A percentile compares a stretch with the other conserved stretches of the same genome.
Conservation (phyloP, 2,113 vertebrate genomes). For the Scophthalmus maximus region DNA sequence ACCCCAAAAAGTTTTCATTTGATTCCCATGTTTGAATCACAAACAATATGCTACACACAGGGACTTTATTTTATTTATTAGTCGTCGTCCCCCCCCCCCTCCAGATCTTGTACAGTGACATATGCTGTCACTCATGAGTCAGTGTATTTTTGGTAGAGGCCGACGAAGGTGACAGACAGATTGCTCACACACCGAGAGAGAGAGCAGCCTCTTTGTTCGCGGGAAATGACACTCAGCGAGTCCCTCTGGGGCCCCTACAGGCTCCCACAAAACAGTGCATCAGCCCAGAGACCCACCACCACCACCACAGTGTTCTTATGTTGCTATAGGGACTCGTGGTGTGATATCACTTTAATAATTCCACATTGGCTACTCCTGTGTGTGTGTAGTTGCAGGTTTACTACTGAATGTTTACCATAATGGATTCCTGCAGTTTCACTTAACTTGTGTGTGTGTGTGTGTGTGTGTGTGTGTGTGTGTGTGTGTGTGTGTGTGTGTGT, state of each 20-base stretch:
- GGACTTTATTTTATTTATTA: neutral
- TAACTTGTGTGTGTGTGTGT: too few species aligned
- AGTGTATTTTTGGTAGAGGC: constrained; percentile 1
- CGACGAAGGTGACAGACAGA: constrained; percentile 28
- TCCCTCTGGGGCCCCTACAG: neutral
- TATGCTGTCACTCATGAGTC: constrained; percentile 13
- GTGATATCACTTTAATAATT: neutral
- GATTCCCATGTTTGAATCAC: neutral
- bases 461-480: too few species aligned
- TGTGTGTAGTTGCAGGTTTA: neutral
- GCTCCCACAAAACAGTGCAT: constrained; percentile 14
- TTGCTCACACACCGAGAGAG: constrained; percentile 14
- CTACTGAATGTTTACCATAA: neutral
- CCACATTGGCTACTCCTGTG: too few species aligned
- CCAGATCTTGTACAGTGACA: neutral
- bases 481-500: too few species aligned
- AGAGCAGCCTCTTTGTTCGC: constrained; percentile 35
- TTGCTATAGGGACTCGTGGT: neutral
- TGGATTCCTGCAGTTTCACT: neutral
- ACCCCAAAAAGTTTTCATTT: neutral
- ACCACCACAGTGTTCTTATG: neutral
- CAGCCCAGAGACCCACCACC: neutral
- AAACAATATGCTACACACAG: neutral
- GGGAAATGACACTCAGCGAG: neutral
- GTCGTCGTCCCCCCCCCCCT: too few species aligned